A percentile compares a stretch with the other conserved stretches of the same genome.
Evolutionary conservation across 2,888 invertebrate genomes (phyloP).

Genomic region (Furcula furcula): DNA sequence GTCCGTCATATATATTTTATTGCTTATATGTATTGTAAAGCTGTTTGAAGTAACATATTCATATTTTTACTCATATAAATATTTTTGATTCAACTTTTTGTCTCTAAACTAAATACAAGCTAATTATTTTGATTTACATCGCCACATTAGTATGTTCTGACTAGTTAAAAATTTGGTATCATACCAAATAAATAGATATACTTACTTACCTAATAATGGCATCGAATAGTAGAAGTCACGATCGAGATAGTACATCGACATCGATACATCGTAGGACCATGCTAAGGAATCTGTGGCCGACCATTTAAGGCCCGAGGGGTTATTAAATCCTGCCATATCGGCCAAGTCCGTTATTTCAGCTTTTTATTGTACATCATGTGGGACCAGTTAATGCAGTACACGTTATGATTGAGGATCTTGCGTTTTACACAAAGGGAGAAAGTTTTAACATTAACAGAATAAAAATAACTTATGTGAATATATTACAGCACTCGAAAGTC

Average conservation of each 20-base stretch:
- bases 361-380: slow-evolving; percentile 44
- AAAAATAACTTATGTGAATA: too few relatives aligned
- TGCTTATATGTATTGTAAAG: too few relatives aligned
- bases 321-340: slow-evolving; percentile 73
- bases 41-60: too few relatives aligned
- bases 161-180: background rate
- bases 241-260: slow-evolving; percentile 38
- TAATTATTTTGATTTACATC: too few relatives aligned
- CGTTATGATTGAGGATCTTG: slow-evolving; percentile 13
- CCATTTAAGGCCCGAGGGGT: slow-evolving; percentile 60
- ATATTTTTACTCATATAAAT: too few relatives aligned
- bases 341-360: slow-evolving; percentile 59
- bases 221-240: slow-evolving; percentile 25
- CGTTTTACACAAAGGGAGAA: slow-evolving; percentile 14
- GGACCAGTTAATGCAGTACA: slow-evolving; percentile 22
- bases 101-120: too few relatives aligned
- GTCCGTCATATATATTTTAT: too few relatives aligned
- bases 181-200: slow-evolving; percentile 18
- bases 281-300: slow-evolving; percentile 41
- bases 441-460: too few relatives aligned
- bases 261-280: slow-evolving; percentile 29
- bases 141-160: background rate
- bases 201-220: slow-evolving; percentile 11
- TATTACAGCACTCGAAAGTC: too few relatives aligned
- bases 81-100: too few relatives aligned